Conservation (phyloP, 2,797 vertebrate species). For the Gambelia wislizenii region DNA sequence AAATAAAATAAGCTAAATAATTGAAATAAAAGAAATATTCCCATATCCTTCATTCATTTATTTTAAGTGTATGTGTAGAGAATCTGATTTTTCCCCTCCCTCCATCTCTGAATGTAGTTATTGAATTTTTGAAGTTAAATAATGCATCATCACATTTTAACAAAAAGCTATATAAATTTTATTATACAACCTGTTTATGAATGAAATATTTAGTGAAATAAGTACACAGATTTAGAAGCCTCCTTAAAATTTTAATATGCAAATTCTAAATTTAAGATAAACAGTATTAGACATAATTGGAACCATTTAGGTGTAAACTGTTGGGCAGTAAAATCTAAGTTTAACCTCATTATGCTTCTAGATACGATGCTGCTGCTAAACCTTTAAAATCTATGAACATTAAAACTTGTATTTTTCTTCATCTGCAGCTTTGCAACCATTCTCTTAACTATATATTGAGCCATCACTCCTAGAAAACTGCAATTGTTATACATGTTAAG, state of each 20-base stretch:
- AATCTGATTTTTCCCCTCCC: accelerated
- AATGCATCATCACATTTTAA: conserved; percentile 42
- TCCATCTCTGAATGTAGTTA: background rate
- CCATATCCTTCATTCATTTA: conserved; percentile 63
- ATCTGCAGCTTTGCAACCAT: background rate
- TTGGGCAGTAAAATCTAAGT: conserved; percentile 43
- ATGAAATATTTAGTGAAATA: background rate
- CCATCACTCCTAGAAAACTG: conserved; percentile 30
- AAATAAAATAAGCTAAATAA: too few relatives aligned
- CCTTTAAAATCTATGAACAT: conserved; percentile 42
- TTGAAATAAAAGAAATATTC: conserved; percentile 56
- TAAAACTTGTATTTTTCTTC: conserved; percentile 14
- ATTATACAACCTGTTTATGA: background rate
- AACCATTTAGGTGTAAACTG: conserved; percentile 42
- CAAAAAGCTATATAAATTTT: conserved; percentile 26
- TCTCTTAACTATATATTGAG: conserved; percentile 19
- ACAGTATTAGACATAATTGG: conserved; percentile 43
- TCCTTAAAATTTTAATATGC: conserved; percentile 18
- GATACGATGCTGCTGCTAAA: conserved; percentile 19
- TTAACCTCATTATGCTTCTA: conserved; percentile 26
- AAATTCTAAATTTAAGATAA: background rate
- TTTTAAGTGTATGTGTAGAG: conserved; percentile 21
- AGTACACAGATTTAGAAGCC: background rate
- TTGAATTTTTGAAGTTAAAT: background rate
- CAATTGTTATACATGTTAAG: conserved; percentile 32